Percentiles rank a stretch among this genome's conserved stretches.
Evolutionary conservation across 2,888 invertebrate species (phyloP).

Genomic region (Sturmia bella): DNA sequence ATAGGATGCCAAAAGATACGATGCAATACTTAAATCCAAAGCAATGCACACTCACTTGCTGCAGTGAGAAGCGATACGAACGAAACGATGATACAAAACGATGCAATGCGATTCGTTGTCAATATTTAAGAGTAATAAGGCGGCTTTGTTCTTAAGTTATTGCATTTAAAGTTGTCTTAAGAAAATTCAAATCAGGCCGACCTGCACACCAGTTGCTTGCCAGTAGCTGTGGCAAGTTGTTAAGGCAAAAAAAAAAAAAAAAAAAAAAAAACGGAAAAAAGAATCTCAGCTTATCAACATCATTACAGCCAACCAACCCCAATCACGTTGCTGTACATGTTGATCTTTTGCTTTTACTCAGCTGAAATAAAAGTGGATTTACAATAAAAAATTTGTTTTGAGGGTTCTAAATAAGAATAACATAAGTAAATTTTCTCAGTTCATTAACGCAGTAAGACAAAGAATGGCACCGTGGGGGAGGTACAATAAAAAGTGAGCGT

Average conservation of each 20-base stretch:
- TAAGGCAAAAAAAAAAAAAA: slow-evolving; percentile 28
- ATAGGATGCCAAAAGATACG: slow-evolving; percentile 38
- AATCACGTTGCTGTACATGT: slow-evolving; percentile 61
- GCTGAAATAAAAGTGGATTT: slow-evolving; percentile 39
- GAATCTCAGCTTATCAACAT: slow-evolving; percentile 63
- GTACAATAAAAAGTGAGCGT: too few relatives aligned
- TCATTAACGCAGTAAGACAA: slow-evolving; percentile 28
- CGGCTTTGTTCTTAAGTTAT: slow-evolving; percentile 43
- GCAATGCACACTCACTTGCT: slow-evolving; percentile 5
- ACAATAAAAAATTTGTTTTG: slow-evolving; percentile 29
- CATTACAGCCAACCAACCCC: slow-evolving; percentile 67
- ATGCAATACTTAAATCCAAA: slow-evolving; percentile 15
- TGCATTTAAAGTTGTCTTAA: slow-evolving; percentile 20
- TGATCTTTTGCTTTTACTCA: slow-evolving; percentile 20
- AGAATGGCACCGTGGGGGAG: not conserved
- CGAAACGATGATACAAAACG: slow-evolving; percentile 22
- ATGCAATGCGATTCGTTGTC: slow-evolving; percentile 57
- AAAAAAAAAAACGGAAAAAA: too few relatives aligned
- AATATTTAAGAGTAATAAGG: slow-evolving; percentile 62
- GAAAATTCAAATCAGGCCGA: slow-evolving; percentile 15
- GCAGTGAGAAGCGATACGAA: slow-evolving; percentile 31
- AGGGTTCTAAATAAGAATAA: slow-evolving; percentile 30
- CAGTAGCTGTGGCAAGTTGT: slow-evolving; percentile 25
- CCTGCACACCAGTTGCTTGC: slow-evolving; percentile 29
- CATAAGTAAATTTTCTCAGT: slow-evolving; percentile 47